Base-by-base conservation (phyloP, 2,888 invertebrate genomes). In the Ceraclea dissimilis region DNA sequence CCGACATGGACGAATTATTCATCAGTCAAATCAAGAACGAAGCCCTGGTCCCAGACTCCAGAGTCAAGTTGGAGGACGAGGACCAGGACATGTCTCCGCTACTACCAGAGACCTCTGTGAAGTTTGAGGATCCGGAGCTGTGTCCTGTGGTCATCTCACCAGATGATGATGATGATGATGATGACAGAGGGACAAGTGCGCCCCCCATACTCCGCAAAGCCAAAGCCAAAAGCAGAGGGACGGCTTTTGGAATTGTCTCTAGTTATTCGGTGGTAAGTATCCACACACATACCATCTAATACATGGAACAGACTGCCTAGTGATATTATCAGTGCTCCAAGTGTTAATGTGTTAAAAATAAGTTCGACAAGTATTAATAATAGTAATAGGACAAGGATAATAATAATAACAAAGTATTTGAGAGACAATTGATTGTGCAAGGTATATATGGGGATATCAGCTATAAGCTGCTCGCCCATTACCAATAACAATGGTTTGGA, bases 151-250 rank as follows among this genome's bases (percentile, higher is more conserved):
- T 16, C 2, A 39, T 39, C 8, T 31, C 31, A 8, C 31, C 31
- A 31, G 39, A 39, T 13, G 2, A 4, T 13, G 8, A 4, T 13
- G 13, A 39, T 13, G 13, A 8, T 39, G 16, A 39, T 13, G 39
- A 39, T 39, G 39, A 4, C 2, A 13, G 39, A 13, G 39, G 39
- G 5, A 39, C 2, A 5, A 13, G 2, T 13, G 75, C 78, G 0
- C 78, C 77, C 0, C 77, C 76, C 0, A 78, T 77, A 52, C 63
- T 77, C 13, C 63, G 77, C n/a, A 52, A 62, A 55, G 65, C 75
- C 18, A 71, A 70, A 49, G 63, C 66, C 5, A 67, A 69, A 56
- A 56, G 54, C 48, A 46, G 49, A 10, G n/a, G 49, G 57, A 10
- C 39, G 4, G 39, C 16, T 16, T 50, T 49, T 11, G 55, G 53